Percentiles rank a stretch among this genome's conserved stretches.
Evolutionary conservation across 1,140 invertebrate genomes (phyloP).

Genomic region (Calephelis virginiensis): DNA sequence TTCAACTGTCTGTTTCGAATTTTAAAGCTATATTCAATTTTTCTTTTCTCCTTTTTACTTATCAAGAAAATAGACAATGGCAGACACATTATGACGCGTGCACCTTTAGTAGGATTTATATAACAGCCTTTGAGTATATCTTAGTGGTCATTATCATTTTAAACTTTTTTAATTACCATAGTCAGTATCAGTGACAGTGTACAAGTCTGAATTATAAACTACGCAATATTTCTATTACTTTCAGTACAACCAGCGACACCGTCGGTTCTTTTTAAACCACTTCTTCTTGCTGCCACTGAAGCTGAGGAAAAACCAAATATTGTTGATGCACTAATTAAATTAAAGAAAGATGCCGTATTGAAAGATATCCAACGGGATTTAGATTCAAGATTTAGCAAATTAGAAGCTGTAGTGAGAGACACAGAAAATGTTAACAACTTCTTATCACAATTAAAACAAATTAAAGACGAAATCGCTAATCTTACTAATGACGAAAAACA

Average conservation of each 20-base stretch:
- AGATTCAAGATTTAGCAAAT: slow-evolving; percentile 28
- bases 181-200: too few relatives aligned
- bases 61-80: too few relatives aligned
- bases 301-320: not conserved
- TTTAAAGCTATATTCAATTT: too few relatives aligned
- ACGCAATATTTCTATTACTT: not conserved
- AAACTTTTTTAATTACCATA: too few relatives aligned
- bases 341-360: slow-evolving; percentile 21
- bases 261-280: not conserved
- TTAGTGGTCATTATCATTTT: too few relatives aligned
- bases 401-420: slow-evolving; percentile 30
- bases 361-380: slow-evolving; percentile 24
- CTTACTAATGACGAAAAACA: slow-evolving; percentile 27
- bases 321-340: slow-evolving; percentile 30
- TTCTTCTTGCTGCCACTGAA: not conserved
- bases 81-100: too few relatives aligned
- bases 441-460: slow-evolving; percentile 31
- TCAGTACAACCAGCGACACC: not conserved
- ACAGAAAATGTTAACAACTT: slow-evolving; percentile 21
- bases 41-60: too few relatives aligned
- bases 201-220: too few relatives aligned
- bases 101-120: too few relatives aligned
- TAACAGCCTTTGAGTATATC: too few relatives aligned
- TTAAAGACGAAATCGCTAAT: slow-evolving; percentile 32
- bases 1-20: too few relatives aligned